A percentile compares a stretch with the other conserved stretches of the same genome.
Conservation (phyloP, 2,797 vertebrate species). For the Paguma larvata region DNA sequence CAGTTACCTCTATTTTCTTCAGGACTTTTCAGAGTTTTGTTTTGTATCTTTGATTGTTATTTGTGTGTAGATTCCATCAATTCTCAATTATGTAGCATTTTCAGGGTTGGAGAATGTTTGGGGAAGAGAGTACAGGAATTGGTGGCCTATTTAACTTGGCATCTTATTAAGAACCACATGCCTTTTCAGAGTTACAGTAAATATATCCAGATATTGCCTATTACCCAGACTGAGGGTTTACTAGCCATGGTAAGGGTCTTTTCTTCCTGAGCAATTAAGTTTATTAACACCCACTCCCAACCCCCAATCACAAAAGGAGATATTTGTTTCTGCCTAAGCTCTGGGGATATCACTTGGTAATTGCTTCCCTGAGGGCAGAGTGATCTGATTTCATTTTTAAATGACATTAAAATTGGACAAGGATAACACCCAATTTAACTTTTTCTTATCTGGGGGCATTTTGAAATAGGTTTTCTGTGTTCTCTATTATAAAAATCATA, state of each 20-base stretch:
- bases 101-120: background rate
- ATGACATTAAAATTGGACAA: constrained; percentile 22
- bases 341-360: background rate
- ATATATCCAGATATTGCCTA: background rate
- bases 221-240: background rate
- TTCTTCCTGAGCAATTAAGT: background rate
- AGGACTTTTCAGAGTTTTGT: background rate
- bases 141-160: background rate
- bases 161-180: background rate
- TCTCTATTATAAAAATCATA: background rate
- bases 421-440: background rate
- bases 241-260: background rate
- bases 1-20: background rate
- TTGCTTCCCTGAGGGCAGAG: background rate
- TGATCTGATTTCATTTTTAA: constrained; percentile 11
- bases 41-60: background rate
- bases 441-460: constrained; percentile 11
- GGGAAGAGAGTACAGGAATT: background rate
- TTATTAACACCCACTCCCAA: background rate
- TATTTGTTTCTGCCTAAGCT: background rate
- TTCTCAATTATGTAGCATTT: background rate
- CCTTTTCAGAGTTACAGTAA: background rate
- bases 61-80: background rate
- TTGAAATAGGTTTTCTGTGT: background rate
- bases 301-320: background rate